Conservation (phyloP, 2,113 vertebrate species). For the Nothobranchius kuhntae region DNA sequence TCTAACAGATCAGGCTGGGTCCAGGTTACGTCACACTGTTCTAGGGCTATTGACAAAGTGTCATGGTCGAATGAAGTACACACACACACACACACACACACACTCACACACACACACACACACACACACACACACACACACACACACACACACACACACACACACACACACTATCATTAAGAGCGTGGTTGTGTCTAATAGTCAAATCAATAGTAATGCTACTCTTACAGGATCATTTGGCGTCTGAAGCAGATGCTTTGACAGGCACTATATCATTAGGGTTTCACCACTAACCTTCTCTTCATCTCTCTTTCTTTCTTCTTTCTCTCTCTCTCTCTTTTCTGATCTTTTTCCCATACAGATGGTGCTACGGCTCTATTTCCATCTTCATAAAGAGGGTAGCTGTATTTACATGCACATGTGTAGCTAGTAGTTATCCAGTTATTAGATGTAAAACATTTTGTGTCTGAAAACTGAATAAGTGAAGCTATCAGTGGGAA, state of each 20-base stretch:
- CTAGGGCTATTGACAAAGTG: slow-evolving; percentile 57
- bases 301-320: too few relatives aligned
- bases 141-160: neutral
- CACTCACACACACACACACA: too few relatives aligned
- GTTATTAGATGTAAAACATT: too few relatives aligned
- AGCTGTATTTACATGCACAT: too few relatives aligned
- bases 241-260: slow-evolving; percentile 69
- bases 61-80: slow-evolving; percentile 27
- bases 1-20: slow-evolving; percentile 53
- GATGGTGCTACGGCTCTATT: too few relatives aligned
- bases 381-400: too few relatives aligned
- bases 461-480: too few relatives aligned
- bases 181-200: slow-evolving; percentile 61
- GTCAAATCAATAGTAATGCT: slow-evolving; percentile 69
- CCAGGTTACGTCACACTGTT: slow-evolving; percentile 52
- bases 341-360: slow-evolving; percentile 8
- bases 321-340: slow-evolving; percentile 16
- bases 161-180: too few relatives aligned
- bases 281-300: slow-evolving; percentile 56
- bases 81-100: too few relatives aligned
- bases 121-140: too few relatives aligned
- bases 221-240: slow-evolving; percentile 77
- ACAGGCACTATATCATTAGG: slow-evolving; percentile 74
- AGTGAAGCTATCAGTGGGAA: too few relatives aligned
- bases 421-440: too few relatives aligned